These are phyloP conservation scores for Xenopus tropicalis DNA, from an alignment of 2,113 vertebrate species.

Conservation along the genomic window DNA sequence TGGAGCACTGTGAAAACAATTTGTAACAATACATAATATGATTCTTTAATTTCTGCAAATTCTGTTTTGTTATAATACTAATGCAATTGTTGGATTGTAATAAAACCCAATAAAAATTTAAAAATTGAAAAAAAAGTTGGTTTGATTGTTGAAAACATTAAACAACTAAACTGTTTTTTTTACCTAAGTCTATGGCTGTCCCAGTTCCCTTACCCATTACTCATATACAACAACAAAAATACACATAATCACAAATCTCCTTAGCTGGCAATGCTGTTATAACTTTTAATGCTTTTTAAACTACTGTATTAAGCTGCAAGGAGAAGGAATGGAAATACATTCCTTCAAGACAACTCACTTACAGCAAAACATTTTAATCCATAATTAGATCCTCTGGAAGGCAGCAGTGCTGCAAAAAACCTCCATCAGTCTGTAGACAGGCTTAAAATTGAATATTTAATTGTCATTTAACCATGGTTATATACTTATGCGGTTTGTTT, in stretches of 20 bases:
- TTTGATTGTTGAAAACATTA: too few relatives aligned
- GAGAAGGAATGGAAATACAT: neutral
- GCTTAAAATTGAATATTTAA: slow-evolving; percentile 1
- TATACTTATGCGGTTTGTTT: neutral
- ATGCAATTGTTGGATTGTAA: too few relatives aligned
- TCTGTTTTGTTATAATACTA: too few relatives aligned
- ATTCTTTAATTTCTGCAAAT: too few relatives aligned
- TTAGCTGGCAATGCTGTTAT: neutral
- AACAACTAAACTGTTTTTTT: too few relatives aligned
- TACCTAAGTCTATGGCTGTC: too few relatives aligned
- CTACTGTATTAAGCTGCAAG: neutral
- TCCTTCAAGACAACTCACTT: neutral
- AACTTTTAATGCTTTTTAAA: slow-evolving; percentile 3
- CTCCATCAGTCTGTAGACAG: neutral
- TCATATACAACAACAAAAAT: neutral
- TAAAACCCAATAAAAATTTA: too few relatives aligned
- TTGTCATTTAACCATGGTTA: neutral
- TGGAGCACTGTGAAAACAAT: too few relatives aligned
- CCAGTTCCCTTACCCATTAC: too few relatives aligned
- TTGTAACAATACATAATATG: too few relatives aligned
- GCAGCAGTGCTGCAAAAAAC: neutral
- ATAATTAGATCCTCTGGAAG: slow-evolving; percentile 1
- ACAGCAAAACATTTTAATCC: slow-evolving; percentile 6
- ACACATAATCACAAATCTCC: neutral
- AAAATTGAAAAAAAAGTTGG: too few relatives aligned